These are phyloP conservation scores for Arctocebus calabarensis DNA, from an alignment of 2,797 vertebrate species.

Conservation along the genomic window DNA sequence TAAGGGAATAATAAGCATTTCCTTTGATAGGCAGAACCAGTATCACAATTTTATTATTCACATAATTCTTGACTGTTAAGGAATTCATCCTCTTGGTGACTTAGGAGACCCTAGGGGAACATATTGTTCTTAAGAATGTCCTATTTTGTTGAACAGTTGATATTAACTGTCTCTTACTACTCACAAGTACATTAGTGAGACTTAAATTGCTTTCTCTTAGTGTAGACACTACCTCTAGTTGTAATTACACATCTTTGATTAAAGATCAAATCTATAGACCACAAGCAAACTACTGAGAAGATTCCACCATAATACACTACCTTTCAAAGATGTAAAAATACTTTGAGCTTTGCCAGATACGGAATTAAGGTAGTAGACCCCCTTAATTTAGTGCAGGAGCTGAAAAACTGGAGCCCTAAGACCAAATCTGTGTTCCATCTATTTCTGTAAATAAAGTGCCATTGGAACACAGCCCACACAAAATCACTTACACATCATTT, in stretches of 20 bases:
- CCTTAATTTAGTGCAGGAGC: neutral
- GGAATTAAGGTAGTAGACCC: neutral
- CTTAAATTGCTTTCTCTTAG: neutral
- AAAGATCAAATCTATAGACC: neutral
- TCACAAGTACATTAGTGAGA: neutral
- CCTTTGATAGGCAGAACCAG: neutral
- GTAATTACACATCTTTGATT: neutral
- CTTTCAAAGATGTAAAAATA: neutral
- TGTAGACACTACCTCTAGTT: neutral
- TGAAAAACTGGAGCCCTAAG: neutral
- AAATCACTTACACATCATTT: neutral
- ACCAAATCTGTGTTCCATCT: neutral
- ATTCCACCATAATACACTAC: neutral
- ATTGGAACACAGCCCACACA: neutral
- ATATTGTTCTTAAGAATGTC: neutral
- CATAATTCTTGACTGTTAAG: conserved; percentile 3
- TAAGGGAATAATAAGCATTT: neutral
- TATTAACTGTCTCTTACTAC: neutral
- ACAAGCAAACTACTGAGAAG: neutral
- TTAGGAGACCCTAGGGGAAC: neutral
- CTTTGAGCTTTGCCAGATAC: neutral
- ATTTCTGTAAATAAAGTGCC: conserved; percentile 34
- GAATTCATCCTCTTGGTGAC: neutral
- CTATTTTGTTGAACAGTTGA: neutral
- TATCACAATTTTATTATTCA: conserved; percentile 24